Evolutionary conservation across 1,140 invertebrate genomes (phyloP), one percentile per base, ranked within the genome.

Genomic region (Papilio polytes): DNA sequence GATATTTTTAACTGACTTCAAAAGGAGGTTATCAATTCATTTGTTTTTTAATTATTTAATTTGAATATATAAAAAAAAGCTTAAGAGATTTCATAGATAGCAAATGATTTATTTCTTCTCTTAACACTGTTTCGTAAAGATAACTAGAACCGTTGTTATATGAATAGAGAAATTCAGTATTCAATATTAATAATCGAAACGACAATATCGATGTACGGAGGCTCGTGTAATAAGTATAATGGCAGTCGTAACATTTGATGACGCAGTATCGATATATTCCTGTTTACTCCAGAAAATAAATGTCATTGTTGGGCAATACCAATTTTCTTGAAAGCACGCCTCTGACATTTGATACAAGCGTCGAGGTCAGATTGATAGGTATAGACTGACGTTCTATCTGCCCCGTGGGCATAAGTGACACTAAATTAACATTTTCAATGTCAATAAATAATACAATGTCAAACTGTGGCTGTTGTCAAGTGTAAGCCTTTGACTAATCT

Each of bases 281-380:
- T 48, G 77, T 66, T 78, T 66, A n/a, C 77, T 66, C 18, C 56
- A 63, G 56, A 63, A 78, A 78, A 78, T 78, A 78, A 78, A 78
- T 78, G 77, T 78, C 77, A 78, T 66, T 63, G 77, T 78, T 66
- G 36, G 77, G 77, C 77, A 18, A 66, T 78, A 66, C 77, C 77
- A 78, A 78, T 78, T 78, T 78, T 78, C 77, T 78, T 78, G 77
- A 78, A 78, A 78, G 77, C 77, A 66, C 77, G 77, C 77, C 36
- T 78, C 77, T 78, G 77, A 78, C 77, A 78, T 78, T 78, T 78
- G 77, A 78, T 78, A 78, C 77, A 78, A 66, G 36, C 59, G 7
- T 78, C 77, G 77, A 78, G 77, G 77, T 78, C 77, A 78, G 59
- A 78, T 78, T 78, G 53, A 78, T 78, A 66, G 56, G 77, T 78